These are phyloP conservation scores for Ditylenchus weischeri DNA, from an alignment of 2,888 invertebrate species.

Conservation along the genomic window DNA sequence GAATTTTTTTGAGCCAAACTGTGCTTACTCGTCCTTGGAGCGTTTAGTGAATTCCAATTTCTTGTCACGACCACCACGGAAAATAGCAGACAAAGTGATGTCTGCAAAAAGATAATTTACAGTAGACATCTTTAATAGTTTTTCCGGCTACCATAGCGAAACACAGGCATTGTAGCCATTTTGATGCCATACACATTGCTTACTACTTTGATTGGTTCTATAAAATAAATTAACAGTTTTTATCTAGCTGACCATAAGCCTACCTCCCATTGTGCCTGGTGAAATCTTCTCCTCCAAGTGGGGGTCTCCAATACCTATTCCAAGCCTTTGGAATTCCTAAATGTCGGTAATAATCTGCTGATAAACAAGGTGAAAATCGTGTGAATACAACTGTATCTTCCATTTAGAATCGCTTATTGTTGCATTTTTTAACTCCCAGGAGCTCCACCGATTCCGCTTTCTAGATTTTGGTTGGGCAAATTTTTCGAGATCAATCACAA, in stretches of 20 bases:
- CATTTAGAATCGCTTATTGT: too few relatives aligned
- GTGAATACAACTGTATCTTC: too few relatives aligned
- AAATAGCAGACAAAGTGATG: constrained; percentile 23
- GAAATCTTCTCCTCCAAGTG: constrained; percentile 9
- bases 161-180: constrained; percentile 21
- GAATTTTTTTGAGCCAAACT: too few relatives aligned
- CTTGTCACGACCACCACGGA: constrained; percentile 2
- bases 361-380: too few relatives aligned
- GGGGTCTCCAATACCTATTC: constrained; percentile 23
- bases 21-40: constrained; percentile 33
- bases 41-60: constrained; percentile 36
- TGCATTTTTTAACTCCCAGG: too few relatives aligned
- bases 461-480: too few relatives aligned
- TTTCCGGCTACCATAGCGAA: background rate
- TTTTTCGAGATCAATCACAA: too few relatives aligned
- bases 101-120: background rate
- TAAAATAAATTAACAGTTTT: background rate
- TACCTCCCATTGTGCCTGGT: constrained; percentile 15
- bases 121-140: constrained; percentile 21
- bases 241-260: too few relatives aligned
- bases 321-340: constrained; percentile 18
- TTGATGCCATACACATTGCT: constrained; percentile 31
- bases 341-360: too few relatives aligned
- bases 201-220: constrained; percentile 17
- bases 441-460: too few relatives aligned